Percentiles rank a stretch among this genome's conserved stretches.
These are phyloP conservation scores for Acanthurus leucopareius DNA, from an alignment of 2,797 vertebrate genomes.

Conservation along the genomic window DNA sequence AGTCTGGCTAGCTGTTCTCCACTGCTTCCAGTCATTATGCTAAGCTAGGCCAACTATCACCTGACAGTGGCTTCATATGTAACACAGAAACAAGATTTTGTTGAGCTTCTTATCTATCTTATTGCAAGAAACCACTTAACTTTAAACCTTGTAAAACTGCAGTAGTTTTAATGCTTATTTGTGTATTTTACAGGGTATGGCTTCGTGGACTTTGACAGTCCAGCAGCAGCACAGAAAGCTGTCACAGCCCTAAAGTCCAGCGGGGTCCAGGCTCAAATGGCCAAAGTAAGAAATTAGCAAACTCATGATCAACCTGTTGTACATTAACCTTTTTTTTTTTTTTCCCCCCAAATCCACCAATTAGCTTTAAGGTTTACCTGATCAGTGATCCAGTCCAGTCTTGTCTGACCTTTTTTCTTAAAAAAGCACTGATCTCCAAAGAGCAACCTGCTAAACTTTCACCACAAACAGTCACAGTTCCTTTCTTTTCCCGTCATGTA, in stretches of 20 bases:
- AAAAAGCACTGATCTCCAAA: constrained; percentile 24
- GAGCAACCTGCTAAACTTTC: constrained; percentile 32
- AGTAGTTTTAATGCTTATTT: not conserved
- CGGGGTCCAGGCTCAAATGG: constrained; percentile 97
- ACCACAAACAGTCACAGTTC: not conserved
- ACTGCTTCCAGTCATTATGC: not conserved
- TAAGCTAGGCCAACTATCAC: not conserved
- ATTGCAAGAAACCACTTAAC: not conserved
- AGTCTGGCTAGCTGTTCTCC: not conserved
- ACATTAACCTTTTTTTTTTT: not conserved
- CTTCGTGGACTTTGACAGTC: constrained; percentile 97
- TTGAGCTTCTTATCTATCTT: not conserved
- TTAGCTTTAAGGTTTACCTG: not conserved
- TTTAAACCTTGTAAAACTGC: not conserved
- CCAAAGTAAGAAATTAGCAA: constrained; percentile 87
- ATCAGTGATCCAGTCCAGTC: not conserved
- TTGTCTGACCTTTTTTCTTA: not conserved
- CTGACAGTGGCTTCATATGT: not conserved
- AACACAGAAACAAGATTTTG: not conserved
- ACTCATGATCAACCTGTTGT: not conserved
- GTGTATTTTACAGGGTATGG: constrained; percentile 89
- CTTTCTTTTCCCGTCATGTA: constrained; percentile 11
- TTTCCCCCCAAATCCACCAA: not conserved
- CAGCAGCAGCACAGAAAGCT: constrained; percentile 94
- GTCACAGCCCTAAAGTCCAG: constrained; percentile 94